A percentile compares a stretch with the other conserved stretches of the same genome.
Evolutionary conservation across 1,140 invertebrate genomes (phyloP).

Genomic region (Cardiocondyla obscurior): DNA sequence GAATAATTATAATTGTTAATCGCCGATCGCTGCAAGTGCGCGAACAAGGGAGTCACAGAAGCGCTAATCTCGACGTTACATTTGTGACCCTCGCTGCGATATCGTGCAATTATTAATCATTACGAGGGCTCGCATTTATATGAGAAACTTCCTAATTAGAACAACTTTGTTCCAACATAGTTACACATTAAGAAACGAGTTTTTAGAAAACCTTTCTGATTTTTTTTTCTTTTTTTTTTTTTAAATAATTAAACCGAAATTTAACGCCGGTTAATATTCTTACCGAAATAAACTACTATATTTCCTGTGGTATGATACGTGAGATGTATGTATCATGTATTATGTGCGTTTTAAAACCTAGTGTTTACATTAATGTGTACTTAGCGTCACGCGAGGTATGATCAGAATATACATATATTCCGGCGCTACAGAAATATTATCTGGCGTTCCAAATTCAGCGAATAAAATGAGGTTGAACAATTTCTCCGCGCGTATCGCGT

Average conservation of each 20-base stretch:
- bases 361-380: conserved; percentile 23
- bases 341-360: conserved; percentile 3
- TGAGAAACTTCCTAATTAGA: background rate
- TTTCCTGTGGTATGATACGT: background rate
- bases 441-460: background rate
- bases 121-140: background rate
- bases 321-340: background rate
- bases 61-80: conserved; percentile 6
- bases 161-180: background rate
- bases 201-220: background rate
- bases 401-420: background rate
- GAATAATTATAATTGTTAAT: conserved; percentile 67
- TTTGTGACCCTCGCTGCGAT: background rate
- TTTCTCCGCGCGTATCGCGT: conserved; percentile 18
- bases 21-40: conserved; percentile 3
- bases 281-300: conserved; percentile 14
- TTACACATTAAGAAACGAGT: background rate
- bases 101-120: conserved; percentile 9
- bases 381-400: conserved; percentile 22
- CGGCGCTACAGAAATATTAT: conserved; percentile 11
- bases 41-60: background rate
- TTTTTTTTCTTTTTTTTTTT: too few relatives aligned
- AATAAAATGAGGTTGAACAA: conserved; percentile 23
- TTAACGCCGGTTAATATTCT: background rate
- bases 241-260: background rate